These are phyloP conservation scores for Notothenia coriiceps DNA, from an alignment of 2,113 vertebrate species.

Conservation along the genomic window DNA sequence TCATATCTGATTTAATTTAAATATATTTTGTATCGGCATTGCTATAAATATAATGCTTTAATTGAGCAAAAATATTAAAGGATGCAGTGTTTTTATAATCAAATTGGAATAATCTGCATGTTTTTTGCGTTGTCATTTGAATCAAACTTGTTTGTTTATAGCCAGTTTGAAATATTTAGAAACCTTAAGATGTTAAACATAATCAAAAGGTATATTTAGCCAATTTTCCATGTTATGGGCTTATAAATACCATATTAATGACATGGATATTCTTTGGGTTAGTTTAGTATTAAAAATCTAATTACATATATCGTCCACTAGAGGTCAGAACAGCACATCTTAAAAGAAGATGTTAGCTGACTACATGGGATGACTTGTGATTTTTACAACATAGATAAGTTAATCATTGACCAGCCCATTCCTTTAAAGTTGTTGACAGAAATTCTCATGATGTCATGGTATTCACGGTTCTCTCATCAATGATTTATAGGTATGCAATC, in stretches of 20 bases:
- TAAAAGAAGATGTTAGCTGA: not conserved
- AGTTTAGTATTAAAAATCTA: not conserved
- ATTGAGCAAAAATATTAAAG: not conserved
- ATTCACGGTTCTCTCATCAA: slow-evolving; percentile 42
- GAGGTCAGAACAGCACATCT: slow-evolving; percentile 53
- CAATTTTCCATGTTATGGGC: not conserved
- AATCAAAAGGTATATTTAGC: not conserved
- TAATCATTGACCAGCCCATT: slow-evolving; percentile 47
- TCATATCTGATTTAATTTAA: not conserved
- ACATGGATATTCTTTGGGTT: not conserved
- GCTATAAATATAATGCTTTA: no score
- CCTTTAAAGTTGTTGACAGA: slow-evolving; percentile 31
- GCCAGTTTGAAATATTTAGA: not conserved
- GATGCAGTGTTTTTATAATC: not conserved
- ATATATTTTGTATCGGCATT: not conserved
- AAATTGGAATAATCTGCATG: not conserved
- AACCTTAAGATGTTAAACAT: not conserved
- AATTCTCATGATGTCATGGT: slow-evolving; percentile 71
- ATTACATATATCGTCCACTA: slow-evolving; percentile 50
- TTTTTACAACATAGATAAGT: slow-evolving; percentile 4
- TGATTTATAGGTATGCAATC: slow-evolving; percentile 48
- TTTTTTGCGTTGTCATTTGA: not conserved
- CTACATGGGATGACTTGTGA: not conserved
- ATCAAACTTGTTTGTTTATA: not conserved
- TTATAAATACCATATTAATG: not conserved